Percentiles rank a stretch among this genome's conserved stretches.
These are phyloP conservation scores for Pteronotus mesoamericanus DNA, from an alignment of 2,797 vertebrate genomes.

Conservation along the genomic window DNA sequence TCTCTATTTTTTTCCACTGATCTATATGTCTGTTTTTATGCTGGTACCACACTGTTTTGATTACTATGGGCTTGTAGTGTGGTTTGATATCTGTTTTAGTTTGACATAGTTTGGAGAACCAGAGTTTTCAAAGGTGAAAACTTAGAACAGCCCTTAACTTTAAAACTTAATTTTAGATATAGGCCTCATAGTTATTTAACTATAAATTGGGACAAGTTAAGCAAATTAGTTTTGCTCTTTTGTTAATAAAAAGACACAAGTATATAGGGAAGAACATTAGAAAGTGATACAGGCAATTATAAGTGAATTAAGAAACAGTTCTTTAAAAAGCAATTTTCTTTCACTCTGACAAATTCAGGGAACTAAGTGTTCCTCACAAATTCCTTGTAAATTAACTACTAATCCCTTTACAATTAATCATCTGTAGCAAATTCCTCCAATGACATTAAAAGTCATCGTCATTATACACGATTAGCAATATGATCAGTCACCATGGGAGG, in stretches of 20 bases:
- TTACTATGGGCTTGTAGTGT: background rate
- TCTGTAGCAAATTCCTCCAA: conserved; percentile 70
- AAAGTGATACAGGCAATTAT: background rate
- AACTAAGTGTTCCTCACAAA: background rate
- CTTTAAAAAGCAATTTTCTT: conserved; percentile 48
- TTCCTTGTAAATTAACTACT: conserved; percentile 24
- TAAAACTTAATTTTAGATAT: background rate
- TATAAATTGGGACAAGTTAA: background rate
- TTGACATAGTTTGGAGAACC: background rate
- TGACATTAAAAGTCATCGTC: conserved; percentile 63
- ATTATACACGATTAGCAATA: conserved; percentile 60
- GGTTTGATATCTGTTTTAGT: background rate
- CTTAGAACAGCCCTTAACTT: background rate
- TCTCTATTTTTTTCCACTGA: background rate
- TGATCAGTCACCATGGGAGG: conserved; percentile 69
- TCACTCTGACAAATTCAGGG: conserved; percentile 1
- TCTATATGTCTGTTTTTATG: background rate
- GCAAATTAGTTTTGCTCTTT: background rate
- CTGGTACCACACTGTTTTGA: background rate
- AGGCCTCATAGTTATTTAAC: background rate
- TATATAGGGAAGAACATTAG: background rate
- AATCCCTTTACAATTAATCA: conserved; percentile 60
- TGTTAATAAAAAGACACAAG: background rate
- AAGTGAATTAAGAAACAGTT: background rate
- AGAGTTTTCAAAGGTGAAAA: background rate